Evolutionary conservation across 2,797 vertebrate species (phyloP).

Genomic region (Ara ararauna): DNA sequence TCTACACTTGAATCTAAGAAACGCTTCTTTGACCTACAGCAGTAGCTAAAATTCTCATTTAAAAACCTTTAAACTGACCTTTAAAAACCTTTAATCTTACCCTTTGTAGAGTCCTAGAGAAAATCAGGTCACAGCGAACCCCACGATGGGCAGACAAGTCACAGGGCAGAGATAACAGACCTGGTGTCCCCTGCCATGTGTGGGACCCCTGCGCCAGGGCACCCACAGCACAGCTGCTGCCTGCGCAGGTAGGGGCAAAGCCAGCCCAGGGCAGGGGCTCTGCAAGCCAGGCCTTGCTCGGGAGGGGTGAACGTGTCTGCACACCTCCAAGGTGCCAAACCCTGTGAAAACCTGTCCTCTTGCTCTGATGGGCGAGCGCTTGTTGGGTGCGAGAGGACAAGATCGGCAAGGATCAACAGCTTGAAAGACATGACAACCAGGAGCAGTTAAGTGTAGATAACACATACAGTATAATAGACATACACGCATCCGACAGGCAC

Average conservation of each 20-base stretch:
- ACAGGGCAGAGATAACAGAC: background rate
- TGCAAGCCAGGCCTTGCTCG: background rate
- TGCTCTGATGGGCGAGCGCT: background rate
- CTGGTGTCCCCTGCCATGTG: fast-evolving
- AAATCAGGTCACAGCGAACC: fast-evolving
- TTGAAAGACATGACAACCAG: background rate
- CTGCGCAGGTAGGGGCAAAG: background rate
- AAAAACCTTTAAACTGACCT: background rate
- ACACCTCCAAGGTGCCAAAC: background rate
- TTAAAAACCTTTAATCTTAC: background rate
- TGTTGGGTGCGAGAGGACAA: background rate
- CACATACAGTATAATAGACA: fast-evolving
- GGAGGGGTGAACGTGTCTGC: background rate
- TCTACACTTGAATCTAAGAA: background rate
- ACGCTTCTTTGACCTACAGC: background rate
- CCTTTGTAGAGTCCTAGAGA: fast-evolving
- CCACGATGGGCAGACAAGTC: fast-evolving
- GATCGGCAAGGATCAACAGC: background rate
- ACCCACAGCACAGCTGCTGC: background rate
- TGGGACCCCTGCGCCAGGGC: background rate
- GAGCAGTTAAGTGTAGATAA: background rate
- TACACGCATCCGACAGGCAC: fast-evolving
- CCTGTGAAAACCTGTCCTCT: background rate
- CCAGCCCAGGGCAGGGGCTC: background rate
- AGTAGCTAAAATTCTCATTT: background rate